Percentiles rank a stretch among this genome's conserved stretches.
phyloP scores from a whole-genome alignment of 2,888 invertebrate species.

The Phyto melanocephala region DNA sequence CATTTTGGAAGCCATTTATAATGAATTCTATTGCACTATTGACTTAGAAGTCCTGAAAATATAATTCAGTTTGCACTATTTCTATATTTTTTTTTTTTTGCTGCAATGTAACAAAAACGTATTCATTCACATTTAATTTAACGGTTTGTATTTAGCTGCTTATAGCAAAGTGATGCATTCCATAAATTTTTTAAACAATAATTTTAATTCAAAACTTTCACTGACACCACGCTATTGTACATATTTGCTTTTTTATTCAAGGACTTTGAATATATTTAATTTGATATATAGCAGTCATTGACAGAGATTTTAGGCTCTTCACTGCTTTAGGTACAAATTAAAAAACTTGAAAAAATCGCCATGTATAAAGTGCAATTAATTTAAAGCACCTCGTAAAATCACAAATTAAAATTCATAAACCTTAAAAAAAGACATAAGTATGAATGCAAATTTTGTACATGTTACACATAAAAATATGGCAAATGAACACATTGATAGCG shows the following conservation, averaged over 20 bases:
- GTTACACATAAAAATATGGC: not conserved
- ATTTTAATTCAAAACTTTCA: conserved; percentile 46
- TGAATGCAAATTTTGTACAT: not conserved
- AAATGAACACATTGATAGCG: not conserved
- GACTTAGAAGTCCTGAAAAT: too few relatives aligned
- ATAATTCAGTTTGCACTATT: too few relatives aligned
- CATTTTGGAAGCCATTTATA: too few relatives aligned
- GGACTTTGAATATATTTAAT: conserved; percentile 20
- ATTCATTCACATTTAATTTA: too few relatives aligned
- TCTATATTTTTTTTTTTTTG: too few relatives aligned
- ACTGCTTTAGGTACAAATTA: not conserved
- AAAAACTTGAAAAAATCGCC: conserved; percentile 30
- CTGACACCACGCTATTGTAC: not conserved
- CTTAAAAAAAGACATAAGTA: not conserved
- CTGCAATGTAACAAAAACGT: too few relatives aligned
- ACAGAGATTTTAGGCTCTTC: conserved; percentile 6
- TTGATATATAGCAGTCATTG: conserved; percentile 38
- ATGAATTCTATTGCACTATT: too few relatives aligned
- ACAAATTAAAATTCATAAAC: conserved; percentile 52
- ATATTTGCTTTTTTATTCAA: not conserved
- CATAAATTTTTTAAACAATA: not conserved
- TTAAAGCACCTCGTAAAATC: conserved; percentile 63
- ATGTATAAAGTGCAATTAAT: conserved; percentile 59
- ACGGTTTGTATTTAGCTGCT: too few relatives aligned
- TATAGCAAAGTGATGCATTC: not conserved